Conservation (phyloP, 2,888 invertebrate species). For the Scaptodrosophila latifasciaeformis region DNA sequence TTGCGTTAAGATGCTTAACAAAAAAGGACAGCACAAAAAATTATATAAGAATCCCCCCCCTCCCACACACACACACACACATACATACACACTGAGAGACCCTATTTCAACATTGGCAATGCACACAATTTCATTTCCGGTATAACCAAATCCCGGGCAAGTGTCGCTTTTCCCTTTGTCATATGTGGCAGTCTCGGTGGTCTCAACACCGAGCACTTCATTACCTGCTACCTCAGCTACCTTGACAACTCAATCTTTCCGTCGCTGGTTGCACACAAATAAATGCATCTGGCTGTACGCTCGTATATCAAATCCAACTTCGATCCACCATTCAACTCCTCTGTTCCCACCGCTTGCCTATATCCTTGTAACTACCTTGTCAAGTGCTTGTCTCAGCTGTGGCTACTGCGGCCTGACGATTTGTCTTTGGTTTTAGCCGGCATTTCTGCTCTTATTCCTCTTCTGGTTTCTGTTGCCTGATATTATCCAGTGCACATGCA, state of each 20-base stretch:
- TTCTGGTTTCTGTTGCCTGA: not conserved
- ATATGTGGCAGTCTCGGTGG: slow-evolving; percentile 22
- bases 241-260: not conserved
- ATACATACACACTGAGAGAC: no score
- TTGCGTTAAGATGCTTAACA: slow-evolving; percentile 31
- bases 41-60: no score
- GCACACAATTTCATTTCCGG: slow-evolving; percentile 54
- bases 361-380: not conserved
- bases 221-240: slow-evolving; percentile 31
- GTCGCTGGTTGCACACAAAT: slow-evolving; percentile 47
- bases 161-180: slow-evolving; percentile 12
- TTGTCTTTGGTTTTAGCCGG: slow-evolving; percentile 43
- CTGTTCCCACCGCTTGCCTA: not conserved
- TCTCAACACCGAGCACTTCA: slow-evolving; percentile 25
- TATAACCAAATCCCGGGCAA: slow-evolving; percentile 24
- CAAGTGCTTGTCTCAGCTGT: slow-evolving; percentile 4
- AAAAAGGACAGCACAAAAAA: slow-evolving; percentile 12
- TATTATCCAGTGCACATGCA: slow-evolving; percentile 9
- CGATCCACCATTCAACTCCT: not conserved
- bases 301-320: slow-evolving; percentile 14
- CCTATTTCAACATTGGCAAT: no score
- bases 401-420: slow-evolving; percentile 18
- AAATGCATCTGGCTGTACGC: slow-evolving; percentile 14
- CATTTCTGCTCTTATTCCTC: no score
- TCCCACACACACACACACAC: no score